A percentile compares a stretch with the other conserved stretches of the same genome.
These are phyloP conservation scores for Hermaeophaga mercurialis DNA, from an alignment of 2,888 invertebrate genomes.

Conservation along the genomic window DNA sequence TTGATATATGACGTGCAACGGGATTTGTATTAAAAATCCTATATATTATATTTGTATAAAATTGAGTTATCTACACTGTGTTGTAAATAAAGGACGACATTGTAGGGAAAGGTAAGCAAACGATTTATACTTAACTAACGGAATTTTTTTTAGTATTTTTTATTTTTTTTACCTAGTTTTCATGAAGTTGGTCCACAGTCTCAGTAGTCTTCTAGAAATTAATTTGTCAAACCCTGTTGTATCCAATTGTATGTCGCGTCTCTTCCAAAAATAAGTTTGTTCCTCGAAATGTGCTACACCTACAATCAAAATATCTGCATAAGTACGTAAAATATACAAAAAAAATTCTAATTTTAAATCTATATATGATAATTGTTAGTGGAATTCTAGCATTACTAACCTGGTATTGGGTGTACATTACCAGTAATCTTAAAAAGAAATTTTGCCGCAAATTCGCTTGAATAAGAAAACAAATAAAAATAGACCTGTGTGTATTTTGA, in stretches of 20 bases:
- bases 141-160: neutral
- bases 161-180: neutral
- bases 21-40: no score
- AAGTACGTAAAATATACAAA: no score
- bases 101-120: no score
- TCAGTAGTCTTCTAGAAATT: slow-evolving; percentile 18
- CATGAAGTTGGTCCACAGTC: slow-evolving; percentile 31
- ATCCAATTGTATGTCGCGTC: neutral
- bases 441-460: slow-evolving; percentile 22
- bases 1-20: no score
- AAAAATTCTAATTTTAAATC: no score
- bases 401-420: neutral
- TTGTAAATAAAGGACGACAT: no score
- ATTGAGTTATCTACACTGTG: no score
- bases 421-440: slow-evolving; percentile 11
- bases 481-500: slow-evolving; percentile 31
- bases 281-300: slow-evolving; percentile 37
- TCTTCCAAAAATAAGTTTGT: slow-evolving; percentile 31
- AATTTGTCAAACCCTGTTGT: slow-evolving; percentile 25
- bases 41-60: no score
- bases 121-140: no score
- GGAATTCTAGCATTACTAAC: no score
- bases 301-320: no score
- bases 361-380: no score
- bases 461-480: slow-evolving; percentile 34